Evolutionary conservation across 2,113 vertebrate species (phyloP), one percentile per base, ranked within the genome.

Genomic region (Sminthopsis crassicaudata): DNA sequence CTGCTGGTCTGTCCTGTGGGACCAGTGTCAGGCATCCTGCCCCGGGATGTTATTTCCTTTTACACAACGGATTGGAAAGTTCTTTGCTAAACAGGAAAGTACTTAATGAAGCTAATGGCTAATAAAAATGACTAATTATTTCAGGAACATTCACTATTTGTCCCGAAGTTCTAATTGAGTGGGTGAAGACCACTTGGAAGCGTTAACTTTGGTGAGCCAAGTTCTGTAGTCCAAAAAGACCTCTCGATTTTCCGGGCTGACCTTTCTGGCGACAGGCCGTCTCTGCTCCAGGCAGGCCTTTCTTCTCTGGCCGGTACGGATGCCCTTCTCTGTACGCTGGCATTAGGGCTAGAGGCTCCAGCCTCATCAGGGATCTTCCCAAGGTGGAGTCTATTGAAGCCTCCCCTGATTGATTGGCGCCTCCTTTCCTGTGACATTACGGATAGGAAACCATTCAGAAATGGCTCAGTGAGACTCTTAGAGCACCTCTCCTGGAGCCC

Each of bases 91-190:
- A 91, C 50, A 93, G 90, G 92, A 96, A 92, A 91, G 55, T 90
- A 27, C 60, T 92, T 92, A 57, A 46, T 46, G 27, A 91, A 67
- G 6, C 57, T 96, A 93, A 91, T 46, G 46, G 92, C 88, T 94
- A 96, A 95, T 95, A 92, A 96, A 92, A 96, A 89, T 6, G 48
- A 90, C 53, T 89, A 57, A 95, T 89, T 96, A 84, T 84, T 96
- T 93, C 94, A 93, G 88, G 14, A 48, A 94, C 88, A 11, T 76
- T 42, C 46, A 30, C 48, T 93, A 16, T 88, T 95, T 93, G 90
- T 92, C 89, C 57, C 91, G 46, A 92, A 94, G 51, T 42, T 92
- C 88, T 50, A 90, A 53, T 92, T 94, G 91, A 76, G 84, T 93
- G 50, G 92, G 67, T 94, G 57, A 91, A 76, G 88, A 53, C 55